Evolutionary conservation across 2,888 invertebrate species (phyloP).

Genomic region (Aelia acuminata): DNA sequence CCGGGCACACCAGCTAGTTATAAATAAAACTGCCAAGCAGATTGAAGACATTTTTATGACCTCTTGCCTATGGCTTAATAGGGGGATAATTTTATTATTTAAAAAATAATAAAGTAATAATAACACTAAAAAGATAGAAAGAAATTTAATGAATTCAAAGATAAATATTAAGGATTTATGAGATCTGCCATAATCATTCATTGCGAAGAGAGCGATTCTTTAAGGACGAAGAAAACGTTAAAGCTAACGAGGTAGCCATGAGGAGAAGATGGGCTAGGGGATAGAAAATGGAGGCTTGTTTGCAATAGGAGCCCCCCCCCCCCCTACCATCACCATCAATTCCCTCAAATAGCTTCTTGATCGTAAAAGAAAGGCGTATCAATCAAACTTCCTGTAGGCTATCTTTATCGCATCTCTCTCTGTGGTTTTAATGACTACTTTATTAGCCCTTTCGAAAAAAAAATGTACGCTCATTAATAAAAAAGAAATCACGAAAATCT

Average conservation of each 20-base stretch:
- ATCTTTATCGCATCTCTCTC: not conserved
- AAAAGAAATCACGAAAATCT: no score
- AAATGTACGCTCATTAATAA: no score
- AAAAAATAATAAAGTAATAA: not conserved
- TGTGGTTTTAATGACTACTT: not conserved
- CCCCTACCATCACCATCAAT: not conserved
- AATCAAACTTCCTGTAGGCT: not conserved
- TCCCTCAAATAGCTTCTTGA: not conserved
- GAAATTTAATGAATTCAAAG: no score
- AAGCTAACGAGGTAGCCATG: not conserved
- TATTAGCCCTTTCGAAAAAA: not conserved
- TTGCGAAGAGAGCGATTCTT: not conserved
- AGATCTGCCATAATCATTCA: not conserved
- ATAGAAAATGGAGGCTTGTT: not conserved
- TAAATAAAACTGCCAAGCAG: no score
- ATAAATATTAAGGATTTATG: not conserved
- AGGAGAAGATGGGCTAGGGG: not conserved
- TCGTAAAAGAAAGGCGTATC: not conserved
- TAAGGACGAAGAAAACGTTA: not conserved
- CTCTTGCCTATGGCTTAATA: no score
- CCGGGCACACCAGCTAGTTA: no score
- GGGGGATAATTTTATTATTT: not conserved
- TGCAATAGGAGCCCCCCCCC: not conserved
- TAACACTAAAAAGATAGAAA: no score
- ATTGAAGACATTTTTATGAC: no score